Base-by-base conservation (phyloP, 2,797 vertebrate genomes). In the Spondyliosoma cantharus region DNA sequence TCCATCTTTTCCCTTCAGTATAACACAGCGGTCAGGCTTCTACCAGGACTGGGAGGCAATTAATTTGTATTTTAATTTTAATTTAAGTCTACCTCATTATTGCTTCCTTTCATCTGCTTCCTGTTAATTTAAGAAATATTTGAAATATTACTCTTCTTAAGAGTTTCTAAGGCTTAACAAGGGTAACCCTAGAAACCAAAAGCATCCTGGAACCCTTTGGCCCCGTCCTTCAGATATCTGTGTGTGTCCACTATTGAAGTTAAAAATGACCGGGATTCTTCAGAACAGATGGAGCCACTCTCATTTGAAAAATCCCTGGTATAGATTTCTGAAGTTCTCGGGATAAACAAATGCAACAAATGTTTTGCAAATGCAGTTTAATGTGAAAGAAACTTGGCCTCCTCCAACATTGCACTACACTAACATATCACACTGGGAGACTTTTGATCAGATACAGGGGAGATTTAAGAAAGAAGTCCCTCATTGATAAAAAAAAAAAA, bases 1-100 rank as follows among this genome's bases (percentile, higher is more conserved):
- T 80, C 48, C 3, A 7, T 71, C 24, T 43, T 24, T 62, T 78
- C 7, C 48, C 8, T 49, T 48, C 43, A 32, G 16, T 46, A 7
- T 67, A 71, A 54, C 59, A 48, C 25, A 71, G 56, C 81, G 63
- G 45, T 58, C 52, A 12, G 25, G 45, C 46, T 58, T 56, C 58
- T 49, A 22, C 15, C 42, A n/a, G 13, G 56, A 27, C 13, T 32
- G 12, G 53, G 24, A 46, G 46, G 65, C 24, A 19, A 45, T 59
- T 20, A 66, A 37, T 37, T 29, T 17, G 22, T 32, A 22, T 32
- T 42, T 54, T 17, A 11, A 37, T 29, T 17, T 45, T 32, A 22
- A 46, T 42, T 54, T 17, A 11, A 37, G 25, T 76, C 19, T 13
- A 19, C 12, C 56, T 61, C 17, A 46, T 8, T 57, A 7, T 46